Conservation (phyloP, 2,113 vertebrate species). For the Maccullochella peelii region DNA sequence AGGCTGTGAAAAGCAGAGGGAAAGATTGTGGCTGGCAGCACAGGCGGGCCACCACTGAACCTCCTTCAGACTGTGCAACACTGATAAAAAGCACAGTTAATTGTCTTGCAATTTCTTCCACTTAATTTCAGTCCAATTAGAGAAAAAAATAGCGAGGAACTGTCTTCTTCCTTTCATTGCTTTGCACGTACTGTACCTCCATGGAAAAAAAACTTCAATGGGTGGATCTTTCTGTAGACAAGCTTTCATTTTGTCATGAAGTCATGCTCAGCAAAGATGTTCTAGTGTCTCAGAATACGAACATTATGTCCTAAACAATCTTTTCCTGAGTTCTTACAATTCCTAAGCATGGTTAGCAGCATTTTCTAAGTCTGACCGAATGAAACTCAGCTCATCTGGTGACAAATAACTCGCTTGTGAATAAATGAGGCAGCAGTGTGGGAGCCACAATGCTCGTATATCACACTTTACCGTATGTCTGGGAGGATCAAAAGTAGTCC, state of each 20-base stretch:
- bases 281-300: conserved; percentile 35
- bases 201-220: conserved; percentile 54
- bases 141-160: conserved; percentile 81
- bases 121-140: conserved; percentile 92
- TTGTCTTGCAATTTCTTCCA: conserved; percentile 93
- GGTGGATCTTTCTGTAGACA: conserved; percentile 52
- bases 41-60: conserved; percentile 80
- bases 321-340: conserved; percentile 25
- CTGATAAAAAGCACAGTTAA: conserved; percentile 89
- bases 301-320: conserved; percentile 57
- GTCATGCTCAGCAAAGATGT: conserved; percentile 58
- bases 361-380: not conserved
- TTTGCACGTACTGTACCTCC: conserved; percentile 75
- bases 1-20: conserved; percentile 80
- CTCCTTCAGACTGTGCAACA: conserved; percentile 83
- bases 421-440: conserved; percentile 39
- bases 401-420: conserved; percentile 62
- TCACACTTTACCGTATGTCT: conserved; percentile 42
- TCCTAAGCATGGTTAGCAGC: conserved; percentile 4
- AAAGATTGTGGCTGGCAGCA: conserved; percentile 89
- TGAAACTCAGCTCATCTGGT: conserved; percentile 57
- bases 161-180: conserved; percentile 83
- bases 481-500: conserved; percentile 68
- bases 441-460: conserved; percentile 4
- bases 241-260: conserved; percentile 59